A percentile compares a stretch with the other conserved stretches of the same genome.
Evolutionary conservation across 2,113 vertebrate species (phyloP).

Genomic region (Pomatorhinus ruficollis): DNA sequence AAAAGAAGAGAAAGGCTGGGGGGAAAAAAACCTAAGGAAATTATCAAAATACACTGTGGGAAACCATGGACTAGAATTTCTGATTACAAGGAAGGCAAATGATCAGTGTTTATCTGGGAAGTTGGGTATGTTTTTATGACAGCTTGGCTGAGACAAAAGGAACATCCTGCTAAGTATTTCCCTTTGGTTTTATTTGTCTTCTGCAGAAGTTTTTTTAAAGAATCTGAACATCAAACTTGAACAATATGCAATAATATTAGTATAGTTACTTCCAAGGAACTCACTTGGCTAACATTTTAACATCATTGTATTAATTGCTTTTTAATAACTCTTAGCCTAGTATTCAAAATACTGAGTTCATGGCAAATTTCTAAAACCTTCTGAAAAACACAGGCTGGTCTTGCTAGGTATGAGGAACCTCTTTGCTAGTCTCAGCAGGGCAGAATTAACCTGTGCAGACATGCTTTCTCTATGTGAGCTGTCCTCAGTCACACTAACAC

Average conservation of each 20-base stretch:
- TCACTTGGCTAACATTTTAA: background rate
- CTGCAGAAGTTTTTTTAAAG: background rate
- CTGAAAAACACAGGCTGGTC: background rate
- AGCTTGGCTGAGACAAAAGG: background rate
- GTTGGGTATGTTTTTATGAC: background rate
- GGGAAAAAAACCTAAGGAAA: background rate
- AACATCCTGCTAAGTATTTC: background rate
- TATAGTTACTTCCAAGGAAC: background rate
- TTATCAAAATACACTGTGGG: background rate
- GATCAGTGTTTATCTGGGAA: background rate
- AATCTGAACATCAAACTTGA: background rate
- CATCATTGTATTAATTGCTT: background rate
- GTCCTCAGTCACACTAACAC: background rate
- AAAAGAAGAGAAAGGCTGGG: background rate
- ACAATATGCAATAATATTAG: background rate
- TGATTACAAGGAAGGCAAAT: background rate
- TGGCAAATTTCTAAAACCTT: background rate
- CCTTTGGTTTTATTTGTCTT: background rate
- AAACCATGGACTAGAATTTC: background rate
- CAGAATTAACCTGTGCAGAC: background rate
- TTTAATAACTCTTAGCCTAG: background rate
- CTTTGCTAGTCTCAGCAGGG: background rate
- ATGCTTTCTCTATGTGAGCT: background rate
- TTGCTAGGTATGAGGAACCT: background rate
- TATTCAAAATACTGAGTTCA: background rate